Evolutionary conservation across 2,797 vertebrate genomes (phyloP).

Genomic region (Tadarida brasiliensis): DNA sequence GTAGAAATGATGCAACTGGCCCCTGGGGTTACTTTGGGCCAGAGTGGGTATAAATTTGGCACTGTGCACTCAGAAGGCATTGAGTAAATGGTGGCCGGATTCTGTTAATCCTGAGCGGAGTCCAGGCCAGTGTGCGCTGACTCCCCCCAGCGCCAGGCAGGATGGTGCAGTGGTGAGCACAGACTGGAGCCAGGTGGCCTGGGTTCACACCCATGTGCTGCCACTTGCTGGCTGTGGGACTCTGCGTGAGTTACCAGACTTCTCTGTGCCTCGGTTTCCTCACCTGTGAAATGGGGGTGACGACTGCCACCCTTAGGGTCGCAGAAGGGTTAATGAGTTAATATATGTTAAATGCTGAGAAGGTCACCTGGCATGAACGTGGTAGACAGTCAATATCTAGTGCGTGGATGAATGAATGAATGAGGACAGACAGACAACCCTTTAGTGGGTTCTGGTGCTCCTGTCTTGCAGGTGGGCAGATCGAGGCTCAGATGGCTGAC

Average conservation of each 20-base stretch:
- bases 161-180: neutral
- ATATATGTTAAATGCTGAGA: neutral
- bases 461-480: neutral
- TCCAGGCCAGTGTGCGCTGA: rapidly evolving
- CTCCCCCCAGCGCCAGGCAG: neutral
- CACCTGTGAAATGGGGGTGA: neutral
- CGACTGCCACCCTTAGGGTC: neutral
- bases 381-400: neutral
- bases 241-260: rapidly evolving
- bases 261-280: neutral
- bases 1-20: neutral
- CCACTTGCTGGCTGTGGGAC: neutral
- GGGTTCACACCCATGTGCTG: neutral
- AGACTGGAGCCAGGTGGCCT: neutral
- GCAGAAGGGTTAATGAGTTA: neutral
- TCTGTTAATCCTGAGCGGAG: neutral
- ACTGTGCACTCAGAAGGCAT: too few species aligned
- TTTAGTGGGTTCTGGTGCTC: neutral
- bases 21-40: neutral
- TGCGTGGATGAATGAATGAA: neutral
- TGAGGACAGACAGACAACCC: rapidly evolving
- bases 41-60: neutral
- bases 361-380: rapidly evolving
- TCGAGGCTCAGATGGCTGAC: neutral
- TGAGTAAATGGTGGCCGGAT: rapidly evolving